These are phyloP conservation scores for Harmothoe impar DNA, from an alignment of 2,888 invertebrate species.

Conservation along the genomic window DNA sequence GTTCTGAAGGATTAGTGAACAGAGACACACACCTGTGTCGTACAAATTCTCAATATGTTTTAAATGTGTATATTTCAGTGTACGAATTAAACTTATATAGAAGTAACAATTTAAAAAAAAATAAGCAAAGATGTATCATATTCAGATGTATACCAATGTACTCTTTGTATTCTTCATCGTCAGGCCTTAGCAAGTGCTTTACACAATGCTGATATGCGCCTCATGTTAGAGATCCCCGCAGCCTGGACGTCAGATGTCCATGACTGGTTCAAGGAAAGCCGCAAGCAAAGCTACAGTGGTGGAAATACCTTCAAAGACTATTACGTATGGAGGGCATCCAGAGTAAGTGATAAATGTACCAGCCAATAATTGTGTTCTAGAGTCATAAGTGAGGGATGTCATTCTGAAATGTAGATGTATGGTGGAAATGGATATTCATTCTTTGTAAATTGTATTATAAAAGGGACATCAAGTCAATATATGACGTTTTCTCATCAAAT, in stretches of 20 bases:
- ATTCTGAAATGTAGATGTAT: too few relatives aligned
- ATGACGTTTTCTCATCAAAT: too few relatives aligned
- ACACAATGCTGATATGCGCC: conserved; percentile 48
- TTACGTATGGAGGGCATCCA: conserved; percentile 64
- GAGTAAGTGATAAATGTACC: neutral
- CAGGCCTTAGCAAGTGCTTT: conserved; percentile 35
- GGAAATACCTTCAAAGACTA: conserved; percentile 55
- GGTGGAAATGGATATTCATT: too few relatives aligned
- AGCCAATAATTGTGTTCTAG: neutral
- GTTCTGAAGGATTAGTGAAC: too few relatives aligned
- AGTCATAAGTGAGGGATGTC: neutral
- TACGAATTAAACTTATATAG: too few relatives aligned
- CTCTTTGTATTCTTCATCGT: neutral
- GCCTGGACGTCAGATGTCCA: conserved; percentile 63
- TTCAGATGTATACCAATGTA: neutral
- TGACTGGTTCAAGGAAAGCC: conserved; percentile 65
- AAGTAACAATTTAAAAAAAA: too few relatives aligned
- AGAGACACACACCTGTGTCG: too few relatives aligned
- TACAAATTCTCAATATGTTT: too few relatives aligned
- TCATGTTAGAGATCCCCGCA: conserved; percentile 56
- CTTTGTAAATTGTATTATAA: too few relatives aligned
- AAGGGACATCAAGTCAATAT: too few relatives aligned
- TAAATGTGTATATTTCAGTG: too few relatives aligned
- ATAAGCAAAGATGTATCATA: too few relatives aligned
- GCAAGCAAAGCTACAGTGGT: conserved; percentile 2